Evolutionary conservation across 2,888 invertebrate species (phyloP).

Genomic region (Chrysomela aeneicollis): DNA sequence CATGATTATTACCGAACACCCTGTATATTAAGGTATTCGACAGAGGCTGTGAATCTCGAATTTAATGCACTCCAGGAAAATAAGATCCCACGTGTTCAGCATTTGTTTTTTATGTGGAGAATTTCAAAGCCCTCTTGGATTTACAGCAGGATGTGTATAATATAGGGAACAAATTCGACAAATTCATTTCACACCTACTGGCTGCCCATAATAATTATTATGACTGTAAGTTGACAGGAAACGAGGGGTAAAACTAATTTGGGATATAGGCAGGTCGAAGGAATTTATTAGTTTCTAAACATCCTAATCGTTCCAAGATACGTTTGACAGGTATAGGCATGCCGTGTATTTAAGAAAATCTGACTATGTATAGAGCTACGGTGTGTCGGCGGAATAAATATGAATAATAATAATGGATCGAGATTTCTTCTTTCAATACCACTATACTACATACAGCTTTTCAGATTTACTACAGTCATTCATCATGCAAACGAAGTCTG

Average conservation of each 20-base stretch:
- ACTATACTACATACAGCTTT: too few species aligned
- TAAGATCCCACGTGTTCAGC: conserved; percentile 15
- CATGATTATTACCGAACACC: too few species aligned
- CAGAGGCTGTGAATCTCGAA: too few species aligned
- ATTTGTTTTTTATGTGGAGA: conserved; percentile 10
- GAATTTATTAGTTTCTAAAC: conserved; percentile 40
- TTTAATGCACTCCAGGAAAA: background rate
- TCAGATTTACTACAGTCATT: too few species aligned
- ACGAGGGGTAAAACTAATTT: conserved; percentile 41
- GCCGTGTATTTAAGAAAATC: too few species aligned
- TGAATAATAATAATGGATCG: too few species aligned
- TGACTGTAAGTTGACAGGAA: conserved; percentile 43
- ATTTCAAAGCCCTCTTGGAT: conserved; percentile 17
- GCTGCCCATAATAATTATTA: conserved; percentile 40
- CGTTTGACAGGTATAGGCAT: conserved; percentile 32
- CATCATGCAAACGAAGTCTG: too few species aligned
- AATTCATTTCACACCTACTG: conserved; percentile 41
- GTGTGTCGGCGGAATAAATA: too few species aligned
- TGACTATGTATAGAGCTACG: too few species aligned
- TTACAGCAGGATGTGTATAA: conserved; percentile 40
- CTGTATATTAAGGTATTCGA: too few species aligned
- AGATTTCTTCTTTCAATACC: too few species aligned
- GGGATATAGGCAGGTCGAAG: conserved; percentile 33
- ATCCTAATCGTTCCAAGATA: conserved; percentile 38
- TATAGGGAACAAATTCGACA: conserved; percentile 38